Base-by-base conservation (phyloP, 2,888 invertebrate genomes). In the Epirrita christyi region DNA sequence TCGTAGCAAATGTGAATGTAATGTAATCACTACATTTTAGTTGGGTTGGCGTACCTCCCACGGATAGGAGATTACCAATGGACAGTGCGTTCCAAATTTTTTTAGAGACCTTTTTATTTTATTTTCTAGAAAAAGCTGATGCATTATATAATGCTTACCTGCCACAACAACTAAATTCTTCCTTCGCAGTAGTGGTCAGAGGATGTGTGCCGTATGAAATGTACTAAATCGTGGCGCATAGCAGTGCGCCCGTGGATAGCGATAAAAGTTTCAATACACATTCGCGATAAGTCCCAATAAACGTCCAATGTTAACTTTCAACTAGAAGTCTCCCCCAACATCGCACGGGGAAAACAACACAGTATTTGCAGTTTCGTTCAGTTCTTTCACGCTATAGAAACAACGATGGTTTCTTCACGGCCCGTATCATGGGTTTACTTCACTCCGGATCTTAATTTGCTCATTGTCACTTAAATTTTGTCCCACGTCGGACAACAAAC, bases 111-210 rank as follows among this genome's bases (percentile, higher is more conserved):
- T 59, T 56, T 52, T 1, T 43, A 27, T 27, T 51, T 48, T 27
- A 49, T 42, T 45, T 53, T 50, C 59, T 66, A 66, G 57, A 70
- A 61, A 46, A 51, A 59, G 61, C 54, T 48, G 29, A 13, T 28
- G 15, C 9, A 62, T 58, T 63, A 61, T 27, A 52, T 36, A 46
- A 38, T 54, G 61, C 83, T 86, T 71, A 88, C 88, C 87, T 82
- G 76, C 70, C 68, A 64, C 70, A 68, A 61, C 61, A 71, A 81
- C 92, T 92, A 92, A 88, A 92, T 81, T 80, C 71, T 88, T 84
- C 91, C 92, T 94, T 95, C 96, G 93, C 95, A 94, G 83, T 95
- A 96, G 82, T 96, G 96, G 72, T 96, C 95, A 70, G 96, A 96
- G 68, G 95, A 95, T 64, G 96, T 96, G 89, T 96, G 95, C 80